Conservation (phyloP, 2,888 invertebrate genomes). For the Lepetodrilus schrolli region DNA sequence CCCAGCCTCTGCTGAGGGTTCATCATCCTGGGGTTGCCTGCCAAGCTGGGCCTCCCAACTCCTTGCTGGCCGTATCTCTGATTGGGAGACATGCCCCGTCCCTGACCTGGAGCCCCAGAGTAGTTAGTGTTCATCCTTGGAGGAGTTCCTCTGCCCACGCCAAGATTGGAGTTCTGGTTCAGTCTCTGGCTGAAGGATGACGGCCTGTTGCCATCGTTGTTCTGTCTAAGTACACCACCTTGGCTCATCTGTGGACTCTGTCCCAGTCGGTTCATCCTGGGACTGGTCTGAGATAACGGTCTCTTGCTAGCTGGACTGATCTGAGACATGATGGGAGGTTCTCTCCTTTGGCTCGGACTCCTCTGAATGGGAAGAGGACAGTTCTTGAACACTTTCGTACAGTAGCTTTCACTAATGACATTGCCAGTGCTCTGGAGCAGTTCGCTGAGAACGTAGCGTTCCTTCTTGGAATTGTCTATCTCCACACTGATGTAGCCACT, state of each 20-base stretch:
- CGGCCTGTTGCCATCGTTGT: background rate
- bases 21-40: constrained; percentile 14
- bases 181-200: constrained; percentile 9
- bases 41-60: background rate
- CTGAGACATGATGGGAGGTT: constrained; percentile 14
- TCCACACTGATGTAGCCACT: constrained; percentile 23
- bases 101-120: background rate
- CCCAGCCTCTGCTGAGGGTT: background rate
- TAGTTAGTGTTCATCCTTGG: constrained; percentile 1
- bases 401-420: constrained; percentile 16
- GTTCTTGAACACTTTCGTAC: constrained; percentile 24
- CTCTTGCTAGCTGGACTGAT: constrained; percentile 1
- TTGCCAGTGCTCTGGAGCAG: constrained; percentile 13
- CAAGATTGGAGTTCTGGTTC: background rate
- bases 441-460: constrained; percentile 11
- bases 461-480: constrained; percentile 6
- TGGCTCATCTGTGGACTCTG: constrained; percentile 21
- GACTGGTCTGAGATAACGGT: constrained; percentile 4
- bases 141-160: background rate
- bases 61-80: background rate
- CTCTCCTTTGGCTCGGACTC: constrained; percentile 1
- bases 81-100: background rate
- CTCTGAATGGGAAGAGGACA: constrained; percentile 16
- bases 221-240: background rate
- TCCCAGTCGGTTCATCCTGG: background rate